Evolutionary conservation across 2,113 vertebrate genomes (phyloP), one percentile per base, ranked within the genome.

Genomic region (Corapipo altera): DNA sequence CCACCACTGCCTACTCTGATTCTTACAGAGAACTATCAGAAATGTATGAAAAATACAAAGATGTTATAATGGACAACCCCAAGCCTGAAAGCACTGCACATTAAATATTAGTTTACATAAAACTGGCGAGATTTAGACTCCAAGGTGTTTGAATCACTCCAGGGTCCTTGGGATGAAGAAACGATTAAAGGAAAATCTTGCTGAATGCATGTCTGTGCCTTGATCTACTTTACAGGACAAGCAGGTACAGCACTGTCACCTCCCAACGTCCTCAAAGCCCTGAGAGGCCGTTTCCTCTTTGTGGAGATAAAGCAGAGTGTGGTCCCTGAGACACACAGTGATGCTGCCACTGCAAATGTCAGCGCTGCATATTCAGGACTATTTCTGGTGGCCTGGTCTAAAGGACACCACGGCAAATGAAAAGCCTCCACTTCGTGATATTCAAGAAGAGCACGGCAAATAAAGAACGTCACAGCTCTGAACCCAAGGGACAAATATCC

Each of bases 261-360:
- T 85, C 57, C 33, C 0, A 0, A 9, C 0, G 0, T 27, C 78
- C 95, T 33, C 1, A 0, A 88, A 72, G 69, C 58, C 15, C 48
- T 0, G 8, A 32, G 39, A 61, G 19, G 57, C 19, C 0, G 0
- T 17, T 64, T 33, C 8, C 4, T 7, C 74, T 48, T 17, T 18
- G 39, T 15, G 57, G 54, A 69, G 58, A 70, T 43, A 20, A 49
- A 84, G 41, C 39, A 12, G 27, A 65, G 15, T 41, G 30, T 44
- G 24, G 28, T 71, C 30, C 46, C 18, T 0, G 1, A 49, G 35
- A 77, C 16, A 37, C 0, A 0, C 57, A 64, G 16, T 0, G 28
- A 52, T 24, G 43, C 52, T 67, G 55, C 57, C 66, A 17, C 0
- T 48, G 62, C 27, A 82, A 64, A 82, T 3, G 15, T 20, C 39